Base-by-base conservation (phyloP, 2,888 invertebrate species). In the Mesopsocus fuscifrons region DNA sequence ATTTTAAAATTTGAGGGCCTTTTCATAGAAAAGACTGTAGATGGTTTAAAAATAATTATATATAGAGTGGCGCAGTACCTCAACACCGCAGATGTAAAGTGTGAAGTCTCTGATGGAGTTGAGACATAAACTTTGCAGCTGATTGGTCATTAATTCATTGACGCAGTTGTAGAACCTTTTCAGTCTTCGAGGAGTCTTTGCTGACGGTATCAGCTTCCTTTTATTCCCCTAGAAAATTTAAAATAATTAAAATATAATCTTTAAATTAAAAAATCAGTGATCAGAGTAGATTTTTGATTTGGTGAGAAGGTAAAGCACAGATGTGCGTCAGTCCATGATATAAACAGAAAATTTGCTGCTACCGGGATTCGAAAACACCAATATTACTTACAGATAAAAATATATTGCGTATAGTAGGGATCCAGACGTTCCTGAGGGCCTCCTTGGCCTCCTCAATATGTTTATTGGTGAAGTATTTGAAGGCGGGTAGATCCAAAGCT, bases 131-230 rank as follows among this genome's bases (percentile, higher is more conserved):
- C 74, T 73, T 58, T 89, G 87, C 44, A 94, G 63, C 53, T 89
- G 84, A 52, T 77, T 77, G 1, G 87, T 83, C 92, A 92, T 92
- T 32, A 91, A 66, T 21, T 79, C 77, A 1, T 79, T 79, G 2
- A 88, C 73, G 52, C 85, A 81, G 57, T 88, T 80, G 58, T 81
- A 91, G 60, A 89, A 89, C 34, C 74, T 72, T 51, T 70, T 72
- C 59, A 81, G 71, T 56, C 73, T 69, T 11, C 66, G 67, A 15
- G 67, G 68, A 49, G 77, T 73, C 40, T 70, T 65, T 0, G 72
- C 67, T 48, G 73, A 73, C 1, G 83, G 82, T 43, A 84, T 65
- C 49, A 71, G 65, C 44, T 70, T 73, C 54, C 69, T 77, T 54
- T 73, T 77, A 44, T 62, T 69, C 1, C 77, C 82, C 66, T 75